These are phyloP conservation scores for Caenorhabditis inopinata DNA, from an alignment of 1,140 invertebrate genomes.

Conservation along the genomic window DNA sequence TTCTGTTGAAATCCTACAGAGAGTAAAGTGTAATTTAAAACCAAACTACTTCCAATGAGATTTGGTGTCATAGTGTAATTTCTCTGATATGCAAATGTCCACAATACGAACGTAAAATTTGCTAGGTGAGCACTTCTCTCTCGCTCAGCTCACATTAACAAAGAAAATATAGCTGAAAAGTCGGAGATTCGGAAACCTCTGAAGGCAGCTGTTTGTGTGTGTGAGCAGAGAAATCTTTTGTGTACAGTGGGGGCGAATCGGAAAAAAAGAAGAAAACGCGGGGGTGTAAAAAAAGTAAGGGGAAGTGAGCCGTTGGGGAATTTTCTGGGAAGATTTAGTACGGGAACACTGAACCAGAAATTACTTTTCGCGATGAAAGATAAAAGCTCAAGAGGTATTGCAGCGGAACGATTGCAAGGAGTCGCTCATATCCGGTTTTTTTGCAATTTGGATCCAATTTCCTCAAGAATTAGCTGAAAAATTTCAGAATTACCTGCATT, in stretches of 20 bases:
- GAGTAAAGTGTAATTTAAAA: neutral
- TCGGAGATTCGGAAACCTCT: neutral
- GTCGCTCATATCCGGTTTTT: no score
- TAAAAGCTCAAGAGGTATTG: no score
- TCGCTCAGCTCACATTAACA: no score
- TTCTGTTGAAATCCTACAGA: neutral
- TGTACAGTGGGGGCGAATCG: conserved; percentile 24
- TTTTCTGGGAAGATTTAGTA: neutral
- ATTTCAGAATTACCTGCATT: no score
- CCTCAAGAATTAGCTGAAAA: no score
- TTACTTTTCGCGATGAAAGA: no score
- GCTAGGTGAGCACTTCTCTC: neutral
- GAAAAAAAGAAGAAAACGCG: neutral
- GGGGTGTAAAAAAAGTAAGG: neutral
- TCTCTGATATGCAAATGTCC: neutral
- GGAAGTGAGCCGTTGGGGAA: neutral
- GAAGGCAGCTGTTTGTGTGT: conserved; percentile 23
- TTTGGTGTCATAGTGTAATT: neutral
- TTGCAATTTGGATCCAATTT: no score
- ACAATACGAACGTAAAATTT: neutral
- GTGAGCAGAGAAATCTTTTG: neutral
- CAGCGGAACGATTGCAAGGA: no score
- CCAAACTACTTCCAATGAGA: neutral
- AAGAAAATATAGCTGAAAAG: neutral
- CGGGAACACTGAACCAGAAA: no score